Evolutionary conservation across 2,113 vertebrate genomes (phyloP), one percentile per base, ranked within the genome.

Genomic region (Strix aluco): DNA sequence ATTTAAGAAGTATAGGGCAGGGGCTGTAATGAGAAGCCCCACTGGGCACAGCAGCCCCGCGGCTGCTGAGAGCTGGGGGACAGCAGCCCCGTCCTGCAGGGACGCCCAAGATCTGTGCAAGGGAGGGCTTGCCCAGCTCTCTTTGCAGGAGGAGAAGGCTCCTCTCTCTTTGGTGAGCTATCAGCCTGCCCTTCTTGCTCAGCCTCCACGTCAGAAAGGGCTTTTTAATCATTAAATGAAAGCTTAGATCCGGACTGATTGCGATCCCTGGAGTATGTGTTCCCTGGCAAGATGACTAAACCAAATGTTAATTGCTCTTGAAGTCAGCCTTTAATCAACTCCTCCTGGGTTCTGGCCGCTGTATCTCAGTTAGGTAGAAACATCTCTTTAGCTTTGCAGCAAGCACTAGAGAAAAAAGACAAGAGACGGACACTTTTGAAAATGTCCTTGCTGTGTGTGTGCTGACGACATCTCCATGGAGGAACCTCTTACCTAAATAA

Each of bases 241-340:
- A 81, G 62, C 81, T 88, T 85, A 95, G 78, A 91, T 91, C 79
- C 9, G 40, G 86, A 72, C 84, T 80, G 93, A 92, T 87, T 80
- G 87, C 4, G 3, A 70, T 95, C 86, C 85, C 95, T 81, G 57
- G 89, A 92, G 89, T 90, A 72, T 22, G 63, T 27, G 58, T 92
- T 96, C 87, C 67, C 58, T 83, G 81, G 95, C 89, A 96, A 77
- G 67, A 92, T 91, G 87, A 95, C 86, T 95, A 91, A 97, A 94
- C 73, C 71, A 74, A 77, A 90, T 83, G 87, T 83, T 97, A 96
- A 97, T 92, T 96, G 94, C 87, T 96, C 89, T 73, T 95, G 89
- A 97, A 96, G 92, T 88, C 70, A 93, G 91, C 71, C 89, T 86
- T 96, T 91, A 90, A 94, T 96, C 97, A 96, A 55, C 63, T 88